Conservation (phyloP, 2,113 vertebrate genomes). For the Fukomys damarensis region DNA sequence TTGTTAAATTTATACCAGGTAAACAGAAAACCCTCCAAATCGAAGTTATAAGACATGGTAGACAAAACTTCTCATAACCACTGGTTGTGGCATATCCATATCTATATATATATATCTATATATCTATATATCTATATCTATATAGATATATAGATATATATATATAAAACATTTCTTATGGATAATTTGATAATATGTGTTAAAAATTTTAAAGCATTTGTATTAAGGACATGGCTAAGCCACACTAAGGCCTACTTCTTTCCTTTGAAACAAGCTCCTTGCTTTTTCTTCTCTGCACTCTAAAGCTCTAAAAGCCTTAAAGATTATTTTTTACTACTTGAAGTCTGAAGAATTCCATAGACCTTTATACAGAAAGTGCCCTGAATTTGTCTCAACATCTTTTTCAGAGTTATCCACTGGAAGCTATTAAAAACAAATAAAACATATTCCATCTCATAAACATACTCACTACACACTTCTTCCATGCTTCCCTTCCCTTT, state of each 20-base stretch:
- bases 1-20: not conserved
- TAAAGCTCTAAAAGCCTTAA: not conserved
- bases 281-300: not conserved
- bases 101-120: not conserved
- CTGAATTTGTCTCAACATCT: not conserved
- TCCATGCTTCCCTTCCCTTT: not conserved
- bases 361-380: not conserved
- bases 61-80: not conserved
- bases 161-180: slow-evolving; percentile 12
- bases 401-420: not conserved
- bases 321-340: slow-evolving; percentile 15
- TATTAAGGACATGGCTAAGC: not conserved
- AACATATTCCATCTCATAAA: not conserved
- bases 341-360: not conserved
- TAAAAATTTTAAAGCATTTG: slow-evolving; percentile 5
- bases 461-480: not conserved
- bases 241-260: not conserved
- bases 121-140: not conserved
- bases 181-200: not conserved
- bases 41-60: not conserved
- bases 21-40: not conserved
- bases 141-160: too few relatives aligned
- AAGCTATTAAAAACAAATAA: not conserved
- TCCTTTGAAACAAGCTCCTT: not conserved
- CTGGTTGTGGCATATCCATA: not conserved